Base-by-base conservation (phyloP, 2,888 invertebrate species). In the Melanostoma mellinum region DNA sequence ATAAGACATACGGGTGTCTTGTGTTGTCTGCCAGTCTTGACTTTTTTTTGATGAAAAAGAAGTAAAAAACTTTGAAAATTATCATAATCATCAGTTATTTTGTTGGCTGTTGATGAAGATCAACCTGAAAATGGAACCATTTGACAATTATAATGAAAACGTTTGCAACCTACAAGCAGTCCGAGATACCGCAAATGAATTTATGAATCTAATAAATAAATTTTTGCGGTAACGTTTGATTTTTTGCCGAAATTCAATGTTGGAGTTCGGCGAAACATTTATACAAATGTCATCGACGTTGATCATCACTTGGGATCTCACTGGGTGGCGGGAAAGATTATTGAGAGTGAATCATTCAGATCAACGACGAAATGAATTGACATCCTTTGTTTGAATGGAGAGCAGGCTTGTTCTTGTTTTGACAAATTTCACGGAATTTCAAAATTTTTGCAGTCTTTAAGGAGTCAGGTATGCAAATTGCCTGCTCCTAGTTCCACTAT, bases 151-250 rank as follows among this genome's bases (percentile, higher is more conserved):
- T 42, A 63, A 67, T 55, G 65, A 80, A 63, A 60, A 63, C 53
- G 35, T 52, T 63, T 50, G 48, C 30, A 36, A 20, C 44, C 30
- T 55, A 44, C 20, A 20, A 20, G 20, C 20, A 20, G 20, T 20
- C 20, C 20, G 8, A 60, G 44, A 10, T 52, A 46, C 30, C 35
- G 20, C 9, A 68, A 60, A 42, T 6, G 46, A 73, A 77, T 73
- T 76, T 76, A 81, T 81, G 61, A 69, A 58, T 58, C 77, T 61
- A 82, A 82, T 73, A 82, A 82, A 77, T 69, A 68, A 75, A 55
- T 38, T 68, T 63, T 44, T n/a, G 82, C 82, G 77, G 82, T 82
- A 68, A 78, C 73, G 82, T 82, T 82, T 78, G 82, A 82, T 56
- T 74, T 81, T 78, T 58, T 33, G 33, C 55, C 65, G 73, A 73